Percentiles rank a stretch among this genome's conserved stretches.
These are phyloP conservation scores for Chaetorhynchus papuensis DNA, from an alignment of 2,113 vertebrate species.

Conservation along the genomic window DNA sequence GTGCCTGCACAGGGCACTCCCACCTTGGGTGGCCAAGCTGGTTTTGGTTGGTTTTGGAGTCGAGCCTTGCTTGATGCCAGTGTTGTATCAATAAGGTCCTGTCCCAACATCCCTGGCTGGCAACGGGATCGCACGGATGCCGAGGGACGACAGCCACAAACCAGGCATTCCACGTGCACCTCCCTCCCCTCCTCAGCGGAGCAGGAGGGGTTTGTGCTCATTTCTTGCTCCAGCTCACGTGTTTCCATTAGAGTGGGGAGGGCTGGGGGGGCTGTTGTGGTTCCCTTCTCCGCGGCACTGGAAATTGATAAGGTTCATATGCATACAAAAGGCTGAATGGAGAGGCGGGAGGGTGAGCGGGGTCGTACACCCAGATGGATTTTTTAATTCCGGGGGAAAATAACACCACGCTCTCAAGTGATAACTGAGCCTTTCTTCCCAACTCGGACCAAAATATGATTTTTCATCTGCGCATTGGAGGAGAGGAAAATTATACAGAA, in stretches of 20 bases:
- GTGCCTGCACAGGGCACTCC: neutral
- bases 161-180: neutral
- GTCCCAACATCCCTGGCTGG: neutral
- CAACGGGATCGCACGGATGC: rapidly evolving
- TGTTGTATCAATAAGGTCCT: neutral
- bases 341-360: conserved; percentile 75
- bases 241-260: conserved; percentile 60
- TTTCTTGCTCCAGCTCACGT: conserved; percentile 56
- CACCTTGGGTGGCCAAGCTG: neutral
- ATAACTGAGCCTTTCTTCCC: conserved; percentile 82
- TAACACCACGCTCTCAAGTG: conserved; percentile 78
- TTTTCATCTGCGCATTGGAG: conserved; percentile 76
- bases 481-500: conserved; percentile 83
- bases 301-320: conserved; percentile 84
- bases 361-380: conserved; percentile 79
- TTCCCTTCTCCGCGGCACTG: conserved; percentile 68
- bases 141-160: rapidly evolving
- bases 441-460: conserved; percentile 78
- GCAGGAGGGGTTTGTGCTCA: conserved; percentile 53
- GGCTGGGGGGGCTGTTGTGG: conserved; percentile 65
- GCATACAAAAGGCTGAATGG: conserved; percentile 84
- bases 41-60: neutral
- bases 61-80: neutral
- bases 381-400: conserved; percentile 82
- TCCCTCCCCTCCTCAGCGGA: conserved; percentile 4